Conservation (phyloP, 2,113 vertebrate genomes). For the Cryptotis parvus region DNA sequence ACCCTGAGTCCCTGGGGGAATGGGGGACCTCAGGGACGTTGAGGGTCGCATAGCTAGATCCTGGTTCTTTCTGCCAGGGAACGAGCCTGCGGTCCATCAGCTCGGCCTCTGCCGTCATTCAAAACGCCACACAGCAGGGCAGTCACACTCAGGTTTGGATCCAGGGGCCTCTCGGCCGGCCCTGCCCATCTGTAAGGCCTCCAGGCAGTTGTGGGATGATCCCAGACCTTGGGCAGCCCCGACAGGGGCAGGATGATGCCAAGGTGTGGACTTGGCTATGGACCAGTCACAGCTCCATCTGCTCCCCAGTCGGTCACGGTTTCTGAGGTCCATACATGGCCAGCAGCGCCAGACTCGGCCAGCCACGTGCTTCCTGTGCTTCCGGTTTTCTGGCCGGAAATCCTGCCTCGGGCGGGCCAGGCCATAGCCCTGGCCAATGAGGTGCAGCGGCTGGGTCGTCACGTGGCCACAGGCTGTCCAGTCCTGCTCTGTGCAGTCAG, state of each 20-base stretch:
- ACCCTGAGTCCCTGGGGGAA: not conserved
- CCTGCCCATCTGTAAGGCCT: not conserved
- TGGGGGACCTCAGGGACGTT: not conserved
- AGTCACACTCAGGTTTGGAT: not conserved
- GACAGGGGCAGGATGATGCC: not conserved
- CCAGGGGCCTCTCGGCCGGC: not conserved
- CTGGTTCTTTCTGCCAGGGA: not conserved
- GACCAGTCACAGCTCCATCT: too few species aligned
- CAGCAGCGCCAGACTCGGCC: too few species aligned
- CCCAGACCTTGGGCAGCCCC: not conserved
- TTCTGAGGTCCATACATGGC: too few species aligned
- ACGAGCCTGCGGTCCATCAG: not conserved
- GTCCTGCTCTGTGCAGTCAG: too few species aligned
- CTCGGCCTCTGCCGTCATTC: not conserved
- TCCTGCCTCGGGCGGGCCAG: not conserved
- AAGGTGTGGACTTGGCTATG: not conserved
- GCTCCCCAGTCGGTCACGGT: too few species aligned
- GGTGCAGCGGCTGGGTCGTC: too few species aligned
- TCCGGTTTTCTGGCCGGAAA: not conserved
- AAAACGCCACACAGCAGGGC: not conserved
- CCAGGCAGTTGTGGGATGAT: not conserved
- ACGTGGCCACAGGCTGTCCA: too few species aligned
- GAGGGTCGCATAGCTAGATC: not conserved
- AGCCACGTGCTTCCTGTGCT: not conserved
- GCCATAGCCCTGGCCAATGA: not conserved